Conservation (phyloP, 1,140 invertebrate species). For the Zaprionus vittiger region DNA sequence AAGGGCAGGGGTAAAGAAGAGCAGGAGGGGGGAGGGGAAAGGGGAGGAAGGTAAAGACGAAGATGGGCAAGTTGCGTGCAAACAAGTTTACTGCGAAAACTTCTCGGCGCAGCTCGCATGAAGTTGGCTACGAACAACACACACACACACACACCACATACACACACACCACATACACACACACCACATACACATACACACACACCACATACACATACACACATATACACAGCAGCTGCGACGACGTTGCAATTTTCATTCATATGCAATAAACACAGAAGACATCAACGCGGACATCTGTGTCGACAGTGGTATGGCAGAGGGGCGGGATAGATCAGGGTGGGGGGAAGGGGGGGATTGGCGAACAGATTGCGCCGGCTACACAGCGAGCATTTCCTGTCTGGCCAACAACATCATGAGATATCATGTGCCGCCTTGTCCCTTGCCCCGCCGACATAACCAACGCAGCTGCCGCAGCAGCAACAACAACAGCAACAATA, state of each 20-base stretch:
- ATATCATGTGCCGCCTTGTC: slow-evolving; percentile 55
- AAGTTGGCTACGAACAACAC: neutral
- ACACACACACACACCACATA: neutral
- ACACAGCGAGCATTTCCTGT: slow-evolving; percentile 70
- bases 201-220: too few species aligned
- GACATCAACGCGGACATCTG: slow-evolving; percentile 6
- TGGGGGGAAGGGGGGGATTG: neutral
- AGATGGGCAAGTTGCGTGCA: slow-evolving; percentile 34
- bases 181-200: neutral
- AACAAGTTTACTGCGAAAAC: slow-evolving; percentile 76
- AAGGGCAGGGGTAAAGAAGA: neutral
- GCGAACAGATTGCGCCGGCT: slow-evolving; percentile 28
- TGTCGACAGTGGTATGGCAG: neutral
- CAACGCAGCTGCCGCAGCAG: slow-evolving; percentile 29
- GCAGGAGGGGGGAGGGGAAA: neutral
- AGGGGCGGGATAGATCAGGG: neutral
- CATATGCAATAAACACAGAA: slow-evolving; percentile 56
- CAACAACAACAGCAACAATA: slow-evolving; percentile 18
- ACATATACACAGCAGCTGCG: slow-evolving; percentile 28
- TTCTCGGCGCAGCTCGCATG: slow-evolving; percentile 54
- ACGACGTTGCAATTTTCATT: slow-evolving; percentile 66
- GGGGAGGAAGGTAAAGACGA: neutral
- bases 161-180: neutral
- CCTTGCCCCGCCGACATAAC: neutral
- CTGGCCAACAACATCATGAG: slow-evolving; percentile 58